These are phyloP conservation scores for Acrossocheilus fasciatus DNA, from an alignment of 2,797 vertebrate genomes.

Conservation along the genomic window DNA sequence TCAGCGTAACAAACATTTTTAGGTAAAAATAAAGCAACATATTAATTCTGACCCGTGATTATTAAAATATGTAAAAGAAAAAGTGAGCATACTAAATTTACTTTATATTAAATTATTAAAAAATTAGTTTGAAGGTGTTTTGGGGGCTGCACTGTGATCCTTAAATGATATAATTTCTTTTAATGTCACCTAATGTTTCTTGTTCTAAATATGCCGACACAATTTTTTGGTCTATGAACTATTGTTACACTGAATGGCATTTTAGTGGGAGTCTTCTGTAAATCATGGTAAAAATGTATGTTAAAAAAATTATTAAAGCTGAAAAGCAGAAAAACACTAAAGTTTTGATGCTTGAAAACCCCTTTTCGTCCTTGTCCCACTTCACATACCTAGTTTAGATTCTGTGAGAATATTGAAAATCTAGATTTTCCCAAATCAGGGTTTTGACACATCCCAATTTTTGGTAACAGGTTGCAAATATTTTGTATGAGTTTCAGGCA, in stretches of 20 bases:
- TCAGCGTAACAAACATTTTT: background rate
- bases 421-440: background rate
- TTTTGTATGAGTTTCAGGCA: background rate
- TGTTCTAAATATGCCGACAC: background rate
- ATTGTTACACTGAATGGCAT: background rate
- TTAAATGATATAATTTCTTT: background rate
- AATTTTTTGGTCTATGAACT: background rate
- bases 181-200: background rate
- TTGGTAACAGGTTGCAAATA: background rate
- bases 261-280: background rate
- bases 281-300: background rate
- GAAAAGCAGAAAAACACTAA: background rate
- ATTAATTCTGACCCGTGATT: background rate
- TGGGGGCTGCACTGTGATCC: background rate
- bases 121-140: too few species aligned
- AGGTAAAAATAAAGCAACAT: background rate
- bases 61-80: background rate
- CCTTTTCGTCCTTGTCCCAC: background rate
- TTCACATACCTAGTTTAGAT: background rate
- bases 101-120: too few species aligned
- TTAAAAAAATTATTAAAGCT: background rate
- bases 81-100: background rate
- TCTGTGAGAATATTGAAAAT: background rate
- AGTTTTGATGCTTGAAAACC: too few species aligned
- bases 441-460: background rate